phyloP scores from a whole-genome alignment of 2,797 vertebrate species.

The Labroides dimidiatus region DNA sequence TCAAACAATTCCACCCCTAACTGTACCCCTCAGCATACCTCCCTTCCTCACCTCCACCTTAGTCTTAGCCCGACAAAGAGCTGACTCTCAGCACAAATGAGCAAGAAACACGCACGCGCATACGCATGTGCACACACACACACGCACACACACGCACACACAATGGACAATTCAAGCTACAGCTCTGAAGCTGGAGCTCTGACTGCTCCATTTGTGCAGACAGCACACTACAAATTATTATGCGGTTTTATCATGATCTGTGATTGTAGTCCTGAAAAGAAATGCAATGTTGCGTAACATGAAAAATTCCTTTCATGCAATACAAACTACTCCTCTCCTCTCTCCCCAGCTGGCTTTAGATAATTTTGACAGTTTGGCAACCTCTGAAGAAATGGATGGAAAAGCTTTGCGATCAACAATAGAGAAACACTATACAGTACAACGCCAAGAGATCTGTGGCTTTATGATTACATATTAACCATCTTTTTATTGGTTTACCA shows the following conservation, averaged over 20 bases:
- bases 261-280: conserved; percentile 19
- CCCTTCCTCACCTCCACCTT: conserved; percentile 21
- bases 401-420: conserved; percentile 1
- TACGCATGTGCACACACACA: conserved; percentile 16
- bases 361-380: conserved; percentile 22
- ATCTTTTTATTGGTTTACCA: conserved; percentile 20
- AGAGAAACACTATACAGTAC: conserved; percentile 7
- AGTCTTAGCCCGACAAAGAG: conserved; percentile 45
- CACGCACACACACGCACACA: conserved; percentile 44
- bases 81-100: conserved; percentile 63
- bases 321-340: not conserved
- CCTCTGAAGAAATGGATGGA: not conserved
- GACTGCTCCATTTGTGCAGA: conserved; percentile 9
- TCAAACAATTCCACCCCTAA: conserved; percentile 70
- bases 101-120: conserved; percentile 31
- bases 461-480: conserved; percentile 49
- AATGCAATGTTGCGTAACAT: not conserved
- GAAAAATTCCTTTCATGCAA: not conserved
- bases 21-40: conserved; percentile 23
- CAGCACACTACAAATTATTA: conserved; percentile 9
- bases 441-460: not conserved
- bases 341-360: not conserved
- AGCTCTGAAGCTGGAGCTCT: conserved; percentile 16
- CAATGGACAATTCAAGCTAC: conserved; percentile 53
- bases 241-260: conserved; percentile 17